Evolutionary conservation across 2,113 vertebrate genomes (phyloP), one percentile per base, ranked within the genome.

Genomic region (Pholis gunnellus): DNA sequence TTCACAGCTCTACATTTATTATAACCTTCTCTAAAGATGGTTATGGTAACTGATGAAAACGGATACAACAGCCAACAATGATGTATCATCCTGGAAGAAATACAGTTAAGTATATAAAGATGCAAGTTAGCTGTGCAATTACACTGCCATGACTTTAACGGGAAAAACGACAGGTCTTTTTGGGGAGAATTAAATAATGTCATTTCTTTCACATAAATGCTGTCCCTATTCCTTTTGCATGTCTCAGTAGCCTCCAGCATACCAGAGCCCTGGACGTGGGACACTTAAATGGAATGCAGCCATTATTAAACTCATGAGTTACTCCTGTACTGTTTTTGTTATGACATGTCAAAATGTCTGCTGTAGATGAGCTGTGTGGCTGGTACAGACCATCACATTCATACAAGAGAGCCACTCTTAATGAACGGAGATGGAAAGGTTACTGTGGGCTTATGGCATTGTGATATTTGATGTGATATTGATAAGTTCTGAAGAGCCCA

Each of bases 391-490:
- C 38, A 69, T 20, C 10, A 50, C 54, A 60, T 29, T 42, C 18
- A 44, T 13, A 34, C 36, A 74, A 56, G 48, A 14, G 60, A 66
- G 78, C 36, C 18, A 65, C 38, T 48, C 14, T 44, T 54, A 27
- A 34, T 34, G 9, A 52, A 68, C n/a, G 38, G 60, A 31, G 38
- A 9, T 52, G 27, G 27, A 52, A 27, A 38, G 15, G 8, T 5
- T 9, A 18, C 36, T 42, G 69, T 27, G 17, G 64, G 38, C 25
- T 40, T 15, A 22, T 61, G 60, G 54, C 65, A 40, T 7, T 68
- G 66, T 75, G 11, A 56, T 63, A 72, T 54, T 31, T 59, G 22
- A 70, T 59, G 50, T 0, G 27, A 50, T 72, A 77, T 83, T 8
- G 82, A 73, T 50, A 0, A 5, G 44, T 17, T 20, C 22, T 44